A percentile compares a stretch with the other conserved stretches of the same genome.
Conservation (phyloP, 2,797 vertebrate species). For the Paratrypauchen microcephalus region DNA sequence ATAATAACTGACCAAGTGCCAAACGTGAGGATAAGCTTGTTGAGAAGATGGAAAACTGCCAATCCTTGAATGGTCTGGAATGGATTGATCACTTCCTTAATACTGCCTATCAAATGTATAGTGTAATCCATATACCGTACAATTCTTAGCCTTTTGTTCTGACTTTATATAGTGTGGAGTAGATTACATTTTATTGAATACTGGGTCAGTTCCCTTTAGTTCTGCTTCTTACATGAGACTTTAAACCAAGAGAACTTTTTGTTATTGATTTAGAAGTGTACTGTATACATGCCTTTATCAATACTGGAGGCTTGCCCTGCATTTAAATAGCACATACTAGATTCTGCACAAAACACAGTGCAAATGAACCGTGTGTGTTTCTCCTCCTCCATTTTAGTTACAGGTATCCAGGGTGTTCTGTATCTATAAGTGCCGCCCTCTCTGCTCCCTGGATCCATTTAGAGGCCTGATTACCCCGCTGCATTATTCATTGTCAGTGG, state of each 20-base stretch:
- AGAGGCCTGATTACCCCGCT: conserved; percentile 68
- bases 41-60: too few relatives aligned
- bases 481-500: conserved; percentile 69
- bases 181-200: background rate
- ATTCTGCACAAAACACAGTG: background rate
- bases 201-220: background rate
- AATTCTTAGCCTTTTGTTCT: background rate
- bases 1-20: too few relatives aligned
- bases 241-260: background rate
- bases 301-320: conserved; percentile 22
- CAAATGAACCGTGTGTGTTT: background rate
- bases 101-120: background rate
- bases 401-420: conserved; percentile 30
- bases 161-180: background rate
- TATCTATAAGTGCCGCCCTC: conserved; percentile 61
- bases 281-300: conserved; percentile 30
- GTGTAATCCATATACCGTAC: background rate
- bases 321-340: background rate
- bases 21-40: too few relatives aligned
- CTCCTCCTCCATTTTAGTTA: conserved; percentile 29
- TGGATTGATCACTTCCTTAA: too few relatives aligned
- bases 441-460: conserved; percentile 51
- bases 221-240: background rate
- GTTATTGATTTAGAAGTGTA: conserved; percentile 39
- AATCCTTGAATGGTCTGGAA: too few relatives aligned